Conservation (phyloP, 2,797 vertebrate species). For the Notamacropus eugenii region DNA sequence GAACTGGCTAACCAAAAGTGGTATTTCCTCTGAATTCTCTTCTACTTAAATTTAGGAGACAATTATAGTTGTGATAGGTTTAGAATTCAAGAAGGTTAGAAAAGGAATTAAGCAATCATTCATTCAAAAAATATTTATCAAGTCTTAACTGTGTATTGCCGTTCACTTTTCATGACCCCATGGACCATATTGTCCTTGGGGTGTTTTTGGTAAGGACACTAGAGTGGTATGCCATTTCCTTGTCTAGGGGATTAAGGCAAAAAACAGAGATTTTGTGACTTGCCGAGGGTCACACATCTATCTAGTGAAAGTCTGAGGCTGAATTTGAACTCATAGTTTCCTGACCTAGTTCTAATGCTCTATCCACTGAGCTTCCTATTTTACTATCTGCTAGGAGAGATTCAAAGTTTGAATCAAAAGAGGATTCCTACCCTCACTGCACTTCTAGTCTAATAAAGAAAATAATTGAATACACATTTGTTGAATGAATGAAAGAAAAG, state of each 20-base stretch:
- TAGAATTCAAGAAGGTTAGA: slow-evolving; percentile 46
- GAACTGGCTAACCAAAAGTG: slow-evolving; percentile 35
- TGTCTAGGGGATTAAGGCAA: not conserved
- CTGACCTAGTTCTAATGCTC: not conserved
- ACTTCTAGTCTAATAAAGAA: not conserved
- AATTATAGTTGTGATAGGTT: slow-evolving; percentile 1
- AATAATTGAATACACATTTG: not conserved
- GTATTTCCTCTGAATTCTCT: slow-evolving; percentile 55
- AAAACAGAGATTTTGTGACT: not conserved
- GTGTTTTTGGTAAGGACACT: not conserved
- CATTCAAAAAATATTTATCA: not conserved
- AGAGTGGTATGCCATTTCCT: not conserved
- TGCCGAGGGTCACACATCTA: not conserved
- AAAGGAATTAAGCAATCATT: slow-evolving; percentile 33
- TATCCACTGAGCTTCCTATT: not conserved
- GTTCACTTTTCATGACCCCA: not conserved
- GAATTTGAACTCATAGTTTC: not conserved
- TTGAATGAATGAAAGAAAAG: not conserved
- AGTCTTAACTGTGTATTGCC: not conserved
- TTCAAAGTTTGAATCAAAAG: not conserved
- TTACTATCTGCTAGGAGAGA: not conserved
- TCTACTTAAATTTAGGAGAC: slow-evolving; percentile 32
- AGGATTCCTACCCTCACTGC: not conserved
- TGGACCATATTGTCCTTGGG: not conserved
- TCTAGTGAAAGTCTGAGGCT: not conserved